Evolutionary conservation across 1,140 invertebrate genomes (phyloP), one percentile per base, ranked within the genome.

Genomic region (Micrasema longulum): DNA sequence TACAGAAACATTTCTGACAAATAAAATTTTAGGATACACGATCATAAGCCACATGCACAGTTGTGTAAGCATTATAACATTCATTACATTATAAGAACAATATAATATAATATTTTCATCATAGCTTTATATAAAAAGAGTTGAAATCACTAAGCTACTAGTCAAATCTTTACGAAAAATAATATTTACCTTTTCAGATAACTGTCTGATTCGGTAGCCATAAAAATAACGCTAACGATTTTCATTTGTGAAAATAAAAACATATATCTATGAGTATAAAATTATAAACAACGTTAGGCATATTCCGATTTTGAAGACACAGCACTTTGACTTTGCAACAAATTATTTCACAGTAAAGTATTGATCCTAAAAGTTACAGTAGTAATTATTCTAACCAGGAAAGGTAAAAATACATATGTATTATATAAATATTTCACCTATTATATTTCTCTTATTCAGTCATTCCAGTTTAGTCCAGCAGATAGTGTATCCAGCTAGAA

Each of bases 191-290:
- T 57, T n/a, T n/a, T n/a, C n/a, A n/a, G n/a, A n/a, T n/a, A n/a
- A 26, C 26, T 53, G 20, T 10, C 10, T 48, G 1, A 22, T 16
- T 38, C 53, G 26, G 53, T 57, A 57, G 23, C 23, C 35, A 36
- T 22, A 4, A 36, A 36, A 36, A 57, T 26, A 36, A 20, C 3
- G 53, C 26, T 12, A 57, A 35, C 53, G 31, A 14, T 57, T 16
- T 57, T 16, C 53, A 57, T 57, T 57, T 57, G 53, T 57, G 53
- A 57, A 57, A 57, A 57, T 36, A 31, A 38, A 36, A 57, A 57
- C 26, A 31, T 31, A 57, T 57, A 36, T 57, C 26, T 38, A 35
- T 2, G 48, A 52, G 53, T 57, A 57, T 57, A 57, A 57, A 57
- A 57, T 57, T 57, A 57, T 35, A 57, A 57, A 57, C 53, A 57